Conservation (phyloP, 2,113 vertebrate genomes). For the Porphyrio hochstetteri region DNA sequence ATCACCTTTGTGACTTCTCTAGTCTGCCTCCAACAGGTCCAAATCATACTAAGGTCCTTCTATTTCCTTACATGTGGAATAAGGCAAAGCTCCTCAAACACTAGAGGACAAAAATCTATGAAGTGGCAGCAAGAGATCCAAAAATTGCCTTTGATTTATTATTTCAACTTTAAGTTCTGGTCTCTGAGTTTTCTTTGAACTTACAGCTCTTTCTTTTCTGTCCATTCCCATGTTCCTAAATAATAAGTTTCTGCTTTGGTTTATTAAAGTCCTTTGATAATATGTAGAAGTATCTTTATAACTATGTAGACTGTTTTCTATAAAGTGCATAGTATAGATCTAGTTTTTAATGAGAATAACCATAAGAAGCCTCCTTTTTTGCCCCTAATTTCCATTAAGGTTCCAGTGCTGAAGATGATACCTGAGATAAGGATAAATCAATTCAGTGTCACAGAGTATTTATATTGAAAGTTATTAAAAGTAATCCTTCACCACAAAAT, state of each 20-base stretch:
- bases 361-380: fast-evolving
- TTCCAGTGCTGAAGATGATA: neutral
- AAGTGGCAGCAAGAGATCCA: neutral
- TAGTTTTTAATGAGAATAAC: neutral
- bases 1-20: too few relatives aligned
- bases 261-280: neutral
- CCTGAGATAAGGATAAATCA: neutral
- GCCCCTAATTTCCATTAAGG: neutral
- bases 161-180: neutral
- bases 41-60: too few relatives aligned
- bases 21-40: too few relatives aligned
- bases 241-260: neutral
- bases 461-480: neutral
- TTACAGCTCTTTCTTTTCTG: neutral
- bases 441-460: neutral
- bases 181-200: neutral
- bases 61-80: neutral
- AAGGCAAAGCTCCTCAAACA: neutral
- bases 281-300: neutral
- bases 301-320: neutral
- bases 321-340: neutral
- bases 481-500: neutral
- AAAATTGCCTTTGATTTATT: neutral
- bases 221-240: neutral
- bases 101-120: neutral